phyloP scores from a whole-genome alignment of 1,140 invertebrate genomes.

The Drosophila trapezifrons region DNA sequence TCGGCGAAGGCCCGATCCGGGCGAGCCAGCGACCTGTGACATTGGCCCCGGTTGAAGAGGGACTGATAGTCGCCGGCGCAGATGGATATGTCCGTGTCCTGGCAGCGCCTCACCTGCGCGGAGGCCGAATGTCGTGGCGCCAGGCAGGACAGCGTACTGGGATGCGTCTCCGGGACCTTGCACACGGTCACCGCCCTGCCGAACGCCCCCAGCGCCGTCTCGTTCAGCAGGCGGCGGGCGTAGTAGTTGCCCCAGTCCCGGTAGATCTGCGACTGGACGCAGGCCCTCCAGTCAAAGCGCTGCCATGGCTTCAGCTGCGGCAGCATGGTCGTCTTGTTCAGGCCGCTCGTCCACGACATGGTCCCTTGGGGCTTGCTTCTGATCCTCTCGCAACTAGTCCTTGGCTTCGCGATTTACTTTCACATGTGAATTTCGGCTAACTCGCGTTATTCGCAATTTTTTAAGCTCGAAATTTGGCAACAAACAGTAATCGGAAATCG shows the following conservation, averaged over 20 bases:
- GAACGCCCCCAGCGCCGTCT: conserved; percentile 26
- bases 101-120: not conserved
- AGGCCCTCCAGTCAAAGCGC: conserved; percentile 50
- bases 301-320: conserved; percentile 51
- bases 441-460: not conserved
- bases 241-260: conserved; percentile 55
- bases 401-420: not conserved
- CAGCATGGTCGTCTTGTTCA: not conserved
- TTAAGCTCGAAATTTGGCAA: not conserved
- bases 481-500: not conserved
- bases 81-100: not conserved
- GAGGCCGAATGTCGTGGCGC: not conserved
- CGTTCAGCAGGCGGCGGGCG: conserved; percentile 2
- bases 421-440: conserved; percentile 9
- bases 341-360: conserved; percentile 19
- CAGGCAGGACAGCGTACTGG: not conserved
- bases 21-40: conserved; percentile 20
- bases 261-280: conserved; percentile 38
- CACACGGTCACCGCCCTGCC: conserved; percentile 18
- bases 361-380: not conserved
- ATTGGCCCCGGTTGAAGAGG: conserved; percentile 6
- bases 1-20: conserved; percentile 33
- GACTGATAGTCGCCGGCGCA: not conserved
- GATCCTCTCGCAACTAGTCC: not conserved
- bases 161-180: not conserved